Evolutionary conservation across 2,113 vertebrate genomes (phyloP), one percentile per base, ranked within the genome.

Genomic region (Diphyllodes magnificus): DNA sequence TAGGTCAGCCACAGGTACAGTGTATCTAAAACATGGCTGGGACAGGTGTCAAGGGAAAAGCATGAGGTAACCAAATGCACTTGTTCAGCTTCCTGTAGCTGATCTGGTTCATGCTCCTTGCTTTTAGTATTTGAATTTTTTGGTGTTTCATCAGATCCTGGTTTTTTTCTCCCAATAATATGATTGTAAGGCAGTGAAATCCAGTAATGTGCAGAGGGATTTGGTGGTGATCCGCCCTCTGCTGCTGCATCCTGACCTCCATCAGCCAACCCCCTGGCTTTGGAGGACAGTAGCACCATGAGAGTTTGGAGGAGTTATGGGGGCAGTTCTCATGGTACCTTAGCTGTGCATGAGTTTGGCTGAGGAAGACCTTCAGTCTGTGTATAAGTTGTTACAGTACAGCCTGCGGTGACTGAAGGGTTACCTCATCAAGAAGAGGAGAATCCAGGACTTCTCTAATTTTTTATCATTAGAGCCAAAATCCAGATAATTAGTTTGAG

Each of bases 31-130:
- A 39, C 13, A 8, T 12, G 23, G 11, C 37, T 94, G 16, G n/a
- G 40, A 42, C 17, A 40, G 45, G 42, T 45, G 42, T 75, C 49
- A n/a, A n/a, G 64, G 27, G 63, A 68, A 72, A 77, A 64, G 24
- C 0, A 0, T 44, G 72, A 68, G 37, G 28, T 71, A 78, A 70
- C 18, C 0, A 4, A 81, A 24, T 16, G 37, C 0, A 0, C 33
- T 75, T 64, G 35, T 47, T 86, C 59, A 63, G 51, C 42, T 70
- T 60, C 15, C 60, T 65, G 14, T 6, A 75, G 35, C 30, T 86
- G 71, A 21, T 51, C 11, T 22, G 9, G 35, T 54, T 92, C 15
- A 21, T 17, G 35, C 68, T 71, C 27, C 53, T 85, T 71, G 63
- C 37, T 75, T 69, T 75, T 37, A 49, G 28, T 64, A 14, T 83